These are phyloP conservation scores for Drosophila melanogaster DNA, from an alignment of 1,140 invertebrate genomes.

Conservation along the genomic window DNA sequence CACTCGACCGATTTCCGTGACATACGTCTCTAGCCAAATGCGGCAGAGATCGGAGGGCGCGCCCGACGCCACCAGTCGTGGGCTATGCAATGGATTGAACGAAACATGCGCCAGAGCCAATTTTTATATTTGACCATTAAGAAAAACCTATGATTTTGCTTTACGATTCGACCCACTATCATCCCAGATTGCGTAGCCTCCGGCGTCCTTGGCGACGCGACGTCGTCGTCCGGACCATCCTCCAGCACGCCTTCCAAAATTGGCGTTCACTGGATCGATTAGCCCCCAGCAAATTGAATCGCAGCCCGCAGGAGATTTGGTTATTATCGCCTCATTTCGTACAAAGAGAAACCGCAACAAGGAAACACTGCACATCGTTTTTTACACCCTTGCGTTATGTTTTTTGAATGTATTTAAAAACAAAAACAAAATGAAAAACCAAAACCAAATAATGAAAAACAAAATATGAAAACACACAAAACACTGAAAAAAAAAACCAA, in stretches of 20 bases:
- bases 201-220: conserved; percentile 9
- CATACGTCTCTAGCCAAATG: conserved; percentile 9
- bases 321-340: conserved; percentile 48
- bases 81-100: conserved; percentile 62
- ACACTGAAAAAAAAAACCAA: conserved; percentile 49
- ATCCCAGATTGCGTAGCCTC: conserved; percentile 59
- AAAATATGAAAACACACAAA: conserved; percentile 30
- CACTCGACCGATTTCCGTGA: conserved; percentile 71
- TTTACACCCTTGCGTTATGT: conserved; percentile 62
- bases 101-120: conserved; percentile 59
- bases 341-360: conserved; percentile 63
- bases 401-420: conserved; percentile 71
- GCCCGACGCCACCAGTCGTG: conserved; percentile 10
- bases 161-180: conserved; percentile 37
- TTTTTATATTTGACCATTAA: conserved; percentile 42
- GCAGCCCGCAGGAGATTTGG: conserved; percentile 75
- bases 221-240: conserved; percentile 33
- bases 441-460: conserved; percentile 25
- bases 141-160: conserved; percentile 43
- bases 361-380: conserved; percentile 55
- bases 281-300: conserved; percentile 69
- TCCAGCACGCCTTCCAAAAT: conserved; percentile 40
- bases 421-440: conserved; percentile 30
- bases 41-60: conserved; percentile 35
- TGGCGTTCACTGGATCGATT: conserved; percentile 59